Percentiles rank a stretch among this genome's conserved stretches.
phyloP scores from a whole-genome alignment of 2,888 invertebrate species.

The Eustalomyia histrio region DNA sequence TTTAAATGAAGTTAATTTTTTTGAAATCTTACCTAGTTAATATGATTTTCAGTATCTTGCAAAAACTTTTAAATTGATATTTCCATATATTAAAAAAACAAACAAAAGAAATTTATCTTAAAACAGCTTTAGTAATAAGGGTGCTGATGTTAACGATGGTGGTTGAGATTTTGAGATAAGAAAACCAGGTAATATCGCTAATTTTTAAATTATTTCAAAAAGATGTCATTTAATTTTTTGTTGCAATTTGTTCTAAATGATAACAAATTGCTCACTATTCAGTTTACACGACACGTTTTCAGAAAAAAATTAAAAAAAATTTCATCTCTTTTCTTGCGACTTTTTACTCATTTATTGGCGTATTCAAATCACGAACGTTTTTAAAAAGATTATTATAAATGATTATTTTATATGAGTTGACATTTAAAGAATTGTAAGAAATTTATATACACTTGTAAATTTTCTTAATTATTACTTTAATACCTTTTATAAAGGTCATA shows the following conservation, averaged over 20 bases:
- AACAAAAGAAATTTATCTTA: background rate
- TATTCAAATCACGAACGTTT: slow-evolving; percentile 16
- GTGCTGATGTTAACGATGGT: background rate
- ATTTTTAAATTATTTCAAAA: background rate
- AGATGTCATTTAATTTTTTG: slow-evolving; percentile 1
- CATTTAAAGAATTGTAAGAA: slow-evolving; percentile 31
- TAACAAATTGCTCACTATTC: background rate
- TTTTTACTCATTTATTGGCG: background rate
- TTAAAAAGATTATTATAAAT: slow-evolving; percentile 42
- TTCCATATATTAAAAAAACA: background rate
- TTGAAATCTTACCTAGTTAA: slow-evolving; percentile 40
- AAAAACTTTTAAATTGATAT: background rate
- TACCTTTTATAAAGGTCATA: slow-evolving; percentile 24
- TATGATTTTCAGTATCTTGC: background rate
- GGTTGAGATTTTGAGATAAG: background rate
- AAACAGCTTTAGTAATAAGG: background rate
- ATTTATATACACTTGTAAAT: background rate
- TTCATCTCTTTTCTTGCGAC: no score
- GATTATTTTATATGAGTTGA: slow-evolving; percentile 52
- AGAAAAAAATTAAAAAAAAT: background rate
- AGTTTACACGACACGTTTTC: background rate
- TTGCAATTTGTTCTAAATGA: background rate
- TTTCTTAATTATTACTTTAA: background rate
- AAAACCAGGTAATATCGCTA: background rate
- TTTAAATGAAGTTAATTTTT: background rate